These are phyloP conservation scores for Microcebus griseorufus DNA, from an alignment of 2,113 vertebrate genomes.

Conservation along the genomic window DNA sequence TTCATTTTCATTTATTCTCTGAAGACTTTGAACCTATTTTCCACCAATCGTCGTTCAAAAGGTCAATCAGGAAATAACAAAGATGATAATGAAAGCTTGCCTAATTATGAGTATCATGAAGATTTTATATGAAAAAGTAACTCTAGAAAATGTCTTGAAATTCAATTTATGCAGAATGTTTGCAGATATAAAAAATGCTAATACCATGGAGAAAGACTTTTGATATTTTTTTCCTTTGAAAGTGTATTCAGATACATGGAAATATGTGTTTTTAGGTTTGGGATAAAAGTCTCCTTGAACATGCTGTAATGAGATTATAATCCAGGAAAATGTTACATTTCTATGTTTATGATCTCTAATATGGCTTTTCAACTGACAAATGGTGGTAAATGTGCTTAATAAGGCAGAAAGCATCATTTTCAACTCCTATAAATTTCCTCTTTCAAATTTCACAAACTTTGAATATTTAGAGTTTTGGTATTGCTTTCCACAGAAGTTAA, in stretches of 20 bases:
- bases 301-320: not conserved
- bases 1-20: not conserved
- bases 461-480: not conserved
- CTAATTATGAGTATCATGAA: not conserved
- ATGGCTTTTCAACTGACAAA: not conserved
- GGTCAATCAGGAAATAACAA: not conserved
- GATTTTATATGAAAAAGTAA: not conserved
- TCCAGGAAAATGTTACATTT: not conserved
- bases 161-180: not conserved
- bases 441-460: not conserved
- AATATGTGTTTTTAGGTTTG: not conserved
- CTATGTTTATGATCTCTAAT: not conserved
- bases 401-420: not conserved
- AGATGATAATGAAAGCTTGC: not conserved
- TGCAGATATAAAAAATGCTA: not conserved
- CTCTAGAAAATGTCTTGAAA: not conserved
- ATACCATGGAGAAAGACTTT: not conserved
- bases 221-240: not conserved
- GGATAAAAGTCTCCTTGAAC: slow-evolving; percentile 30
- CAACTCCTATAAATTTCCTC: not conserved
- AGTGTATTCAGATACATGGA: not conserved
- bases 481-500: not conserved
- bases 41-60: not conserved
- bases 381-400: not conserved
- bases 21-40: not conserved